Percentiles rank a stretch among this genome's conserved stretches.
Conservation (phyloP, 2,797 vertebrate genomes). For the Falco berigora region DNA sequence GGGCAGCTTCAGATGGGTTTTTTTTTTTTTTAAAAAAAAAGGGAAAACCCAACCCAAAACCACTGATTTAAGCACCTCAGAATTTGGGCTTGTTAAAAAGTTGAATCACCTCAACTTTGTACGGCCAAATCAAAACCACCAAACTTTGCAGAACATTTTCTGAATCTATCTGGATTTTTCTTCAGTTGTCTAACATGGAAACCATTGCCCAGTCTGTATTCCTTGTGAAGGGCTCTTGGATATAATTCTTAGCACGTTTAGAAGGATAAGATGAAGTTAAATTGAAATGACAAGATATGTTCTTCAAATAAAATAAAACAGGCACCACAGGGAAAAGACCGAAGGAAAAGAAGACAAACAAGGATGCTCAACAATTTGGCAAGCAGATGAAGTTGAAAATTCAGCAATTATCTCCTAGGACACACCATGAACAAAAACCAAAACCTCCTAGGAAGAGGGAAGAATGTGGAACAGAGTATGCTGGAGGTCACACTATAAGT, state of each 20-base stretch:
- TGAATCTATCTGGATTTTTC: not conserved
- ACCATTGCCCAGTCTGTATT: slow-evolving; percentile 5
- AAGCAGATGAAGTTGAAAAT: slow-evolving; percentile 35
- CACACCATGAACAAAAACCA: slow-evolving; percentile 34
- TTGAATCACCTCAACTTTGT: not conserved
- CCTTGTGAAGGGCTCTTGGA: not conserved
- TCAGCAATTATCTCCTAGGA: slow-evolving; percentile 68
- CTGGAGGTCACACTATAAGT: slow-evolving; percentile 6
- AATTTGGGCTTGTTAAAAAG: not conserved
- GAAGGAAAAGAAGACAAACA: slow-evolving; percentile 40
- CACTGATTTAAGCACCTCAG: not conserved
- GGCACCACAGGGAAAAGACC: slow-evolving; percentile 31
- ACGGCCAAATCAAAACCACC: not conserved
- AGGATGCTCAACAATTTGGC: slow-evolving; percentile 47
- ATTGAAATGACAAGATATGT: slow-evolving; percentile 54
- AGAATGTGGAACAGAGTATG: slow-evolving; percentile 10
- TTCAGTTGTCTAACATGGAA: slow-evolving; percentile 28
- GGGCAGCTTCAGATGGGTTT: slow-evolving; percentile 30
- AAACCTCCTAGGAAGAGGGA: slow-evolving; percentile 40
- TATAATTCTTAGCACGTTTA: slow-evolving; percentile 43
- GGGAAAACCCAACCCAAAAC: not conserved
- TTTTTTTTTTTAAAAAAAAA: not conserved
- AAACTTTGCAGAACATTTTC: not conserved
- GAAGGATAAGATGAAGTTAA: slow-evolving; percentile 50
- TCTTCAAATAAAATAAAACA: slow-evolving; percentile 51